A percentile compares a stretch with the other conserved stretches of the same genome.
Conservation (phyloP, 2,797 vertebrate species). For the Morelia viridis region DNA sequence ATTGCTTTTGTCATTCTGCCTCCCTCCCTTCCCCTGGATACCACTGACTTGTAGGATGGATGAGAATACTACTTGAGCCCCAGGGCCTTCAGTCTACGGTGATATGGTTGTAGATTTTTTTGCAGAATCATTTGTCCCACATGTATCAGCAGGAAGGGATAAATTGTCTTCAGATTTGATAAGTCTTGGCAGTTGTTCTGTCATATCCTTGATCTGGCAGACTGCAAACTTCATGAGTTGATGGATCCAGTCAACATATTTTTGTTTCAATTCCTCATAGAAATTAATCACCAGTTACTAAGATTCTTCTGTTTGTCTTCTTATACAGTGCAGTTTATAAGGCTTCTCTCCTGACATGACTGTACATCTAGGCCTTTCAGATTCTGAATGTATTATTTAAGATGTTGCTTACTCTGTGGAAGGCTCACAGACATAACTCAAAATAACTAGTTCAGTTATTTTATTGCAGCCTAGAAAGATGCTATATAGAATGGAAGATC, state of each 20-base stretch:
- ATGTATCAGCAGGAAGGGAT: background rate
- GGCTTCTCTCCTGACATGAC: background rate
- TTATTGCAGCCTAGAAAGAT: background rate
- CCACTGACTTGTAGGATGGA: background rate
- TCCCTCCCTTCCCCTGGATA: background rate
- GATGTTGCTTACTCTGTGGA: background rate
- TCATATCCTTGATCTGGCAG: background rate
- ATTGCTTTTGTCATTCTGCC: background rate
- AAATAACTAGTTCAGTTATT: background rate
- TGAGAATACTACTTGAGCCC: background rate
- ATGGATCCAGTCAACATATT: background rate
- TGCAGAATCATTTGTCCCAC: background rate
- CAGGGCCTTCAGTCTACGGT: background rate
- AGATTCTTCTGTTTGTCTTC: background rate
- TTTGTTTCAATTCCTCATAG: background rate
- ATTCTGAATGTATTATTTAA: background rate
- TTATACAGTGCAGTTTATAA: background rate
- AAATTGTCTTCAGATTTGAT: background rate
- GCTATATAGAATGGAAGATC: background rate
- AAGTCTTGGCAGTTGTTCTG: background rate
- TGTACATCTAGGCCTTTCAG: background rate
- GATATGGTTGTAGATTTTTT: background rate
- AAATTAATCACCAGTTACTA: background rate
- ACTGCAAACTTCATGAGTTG: background rate
- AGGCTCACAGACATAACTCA: background rate